Evolutionary conservation across 2,888 invertebrate genomes (phyloP), one percentile per base, ranked within the genome.

Genomic region (Eristalis pertinax): DNA sequence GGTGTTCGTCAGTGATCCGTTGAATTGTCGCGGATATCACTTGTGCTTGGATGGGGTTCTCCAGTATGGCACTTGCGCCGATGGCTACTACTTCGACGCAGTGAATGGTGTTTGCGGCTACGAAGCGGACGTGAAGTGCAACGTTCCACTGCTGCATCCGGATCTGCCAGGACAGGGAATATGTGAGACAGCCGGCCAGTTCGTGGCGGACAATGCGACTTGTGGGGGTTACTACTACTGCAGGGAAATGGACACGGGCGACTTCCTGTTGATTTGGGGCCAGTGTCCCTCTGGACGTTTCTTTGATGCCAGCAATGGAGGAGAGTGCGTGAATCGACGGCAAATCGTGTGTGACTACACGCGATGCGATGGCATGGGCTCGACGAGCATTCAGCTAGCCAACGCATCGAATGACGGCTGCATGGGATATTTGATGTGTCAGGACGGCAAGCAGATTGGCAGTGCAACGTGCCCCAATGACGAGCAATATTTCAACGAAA

Each of bases 141-240:
- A 7, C 10, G 4, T 67, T 0, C 50, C 67, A 1, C 58, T 43
- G 11, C 11, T 32, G 4, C 76, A 79, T 24, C 62, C 75, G 0
- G 43, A 81, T 5, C n/a, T 79, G 22, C 89, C 90, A 0, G 89
- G 85, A 0, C 41, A 62, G 2, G 90, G 89, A 0, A 72, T 89
- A 3, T 92, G 92, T 22, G 64, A 88, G 3, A 1, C 76, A 0
- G 80, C 89, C 0, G 91, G 90, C 7, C 88, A 77, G 13, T 92
- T 92, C 41, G 79, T 92, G 0, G 89, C 92, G 3, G 92, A 92
- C 65, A 86, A 89, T 29, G 29, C 35, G 0, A 89, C 89, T 19
- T 92, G 92, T 65, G 90, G 91, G 22, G 92, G 92, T 15, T 92
- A 92, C 63, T 92, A 90, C 58, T 91, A 90, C 13, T 92, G 92